phyloP scores from a whole-genome alignment of 2,888 invertebrate genomes.

The Conus canariensis region DNA sequence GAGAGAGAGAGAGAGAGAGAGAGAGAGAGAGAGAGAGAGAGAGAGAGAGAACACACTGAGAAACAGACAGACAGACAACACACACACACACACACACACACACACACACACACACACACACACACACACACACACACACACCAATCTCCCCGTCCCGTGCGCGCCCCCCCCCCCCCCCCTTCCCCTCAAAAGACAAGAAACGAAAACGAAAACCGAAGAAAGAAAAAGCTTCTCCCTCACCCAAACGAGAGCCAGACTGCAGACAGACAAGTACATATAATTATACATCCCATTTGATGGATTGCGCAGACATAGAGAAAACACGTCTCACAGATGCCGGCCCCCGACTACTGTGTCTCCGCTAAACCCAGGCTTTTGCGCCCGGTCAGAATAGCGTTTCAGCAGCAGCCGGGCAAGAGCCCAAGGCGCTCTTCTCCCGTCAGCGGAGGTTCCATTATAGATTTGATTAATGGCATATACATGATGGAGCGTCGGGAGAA shows the following conservation, averaged over 20 bases:
- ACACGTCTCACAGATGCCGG: constrained; percentile 19
- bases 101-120: too few relatives aligned
- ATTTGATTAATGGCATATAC: constrained; percentile 35
- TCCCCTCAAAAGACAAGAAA: background rate
- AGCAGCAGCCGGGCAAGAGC: background rate
- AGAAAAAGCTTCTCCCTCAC: background rate
- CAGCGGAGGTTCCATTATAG: constrained; percentile 5
- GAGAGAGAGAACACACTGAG: too few relatives aligned
- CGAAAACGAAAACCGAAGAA: background rate
- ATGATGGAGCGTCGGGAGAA: constrained; percentile 5
- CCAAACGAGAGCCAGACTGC: background rate
- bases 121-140: too few relatives aligned
- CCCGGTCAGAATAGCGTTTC: constrained; percentile 10
- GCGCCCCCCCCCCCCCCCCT: too few relatives aligned
- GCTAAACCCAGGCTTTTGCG: background rate
- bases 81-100: too few relatives aligned
- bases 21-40: too few relatives aligned
- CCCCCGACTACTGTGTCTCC: background rate
- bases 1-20: too few relatives aligned
- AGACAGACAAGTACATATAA: constrained; percentile 33
- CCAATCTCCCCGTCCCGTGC: too few relatives aligned
- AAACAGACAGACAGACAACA: too few relatives aligned
- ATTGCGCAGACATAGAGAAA: constrained; percentile 27
- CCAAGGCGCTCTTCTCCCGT: background rate
- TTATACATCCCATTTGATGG: constrained; percentile 27